Percentiles rank a stretch among this genome's conserved stretches.
Conservation (phyloP, 1,140 invertebrate species). For the Bombus vancouverensis region DNA sequence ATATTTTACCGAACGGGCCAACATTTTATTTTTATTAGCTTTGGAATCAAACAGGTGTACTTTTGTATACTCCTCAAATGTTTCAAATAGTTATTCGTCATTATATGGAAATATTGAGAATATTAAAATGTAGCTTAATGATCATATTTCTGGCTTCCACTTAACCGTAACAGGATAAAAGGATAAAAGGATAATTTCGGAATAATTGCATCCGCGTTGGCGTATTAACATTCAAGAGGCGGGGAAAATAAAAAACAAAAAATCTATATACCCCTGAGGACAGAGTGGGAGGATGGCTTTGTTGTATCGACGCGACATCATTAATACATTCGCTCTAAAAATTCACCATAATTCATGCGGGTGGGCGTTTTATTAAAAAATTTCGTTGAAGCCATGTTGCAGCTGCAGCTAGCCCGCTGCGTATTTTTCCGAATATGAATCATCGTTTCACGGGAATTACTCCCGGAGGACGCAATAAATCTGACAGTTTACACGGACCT, state of each 20-base stretch:
- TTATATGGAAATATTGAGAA: too few species aligned
- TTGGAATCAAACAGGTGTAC: too few species aligned
- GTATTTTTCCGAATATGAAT: constrained; percentile 23
- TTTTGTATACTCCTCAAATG: too few species aligned
- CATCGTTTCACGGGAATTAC: constrained; percentile 3
- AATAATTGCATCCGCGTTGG: background rate
- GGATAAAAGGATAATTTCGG: background rate
- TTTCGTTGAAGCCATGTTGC: background rate
- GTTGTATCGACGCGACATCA: background rate
- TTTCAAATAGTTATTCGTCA: too few species aligned
- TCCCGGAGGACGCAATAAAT: background rate
- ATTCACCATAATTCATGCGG: background rate
- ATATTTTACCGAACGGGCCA: too few species aligned
- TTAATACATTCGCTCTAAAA: background rate
- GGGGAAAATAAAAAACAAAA: background rate
- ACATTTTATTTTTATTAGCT: too few species aligned
- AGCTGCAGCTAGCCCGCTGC: background rate
- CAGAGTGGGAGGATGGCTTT: background rate
- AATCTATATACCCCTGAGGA: background rate
- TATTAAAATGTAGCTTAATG: too few species aligned
- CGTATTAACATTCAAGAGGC: too few species aligned
- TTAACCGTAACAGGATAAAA: too few species aligned
- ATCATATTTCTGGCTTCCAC: too few species aligned
- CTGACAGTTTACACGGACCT: constrained; percentile 6
- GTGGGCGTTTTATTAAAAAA: background rate